Conservation (phyloP, 2,888 invertebrate species). For the Caenorhabditis uteleia region DNA sequence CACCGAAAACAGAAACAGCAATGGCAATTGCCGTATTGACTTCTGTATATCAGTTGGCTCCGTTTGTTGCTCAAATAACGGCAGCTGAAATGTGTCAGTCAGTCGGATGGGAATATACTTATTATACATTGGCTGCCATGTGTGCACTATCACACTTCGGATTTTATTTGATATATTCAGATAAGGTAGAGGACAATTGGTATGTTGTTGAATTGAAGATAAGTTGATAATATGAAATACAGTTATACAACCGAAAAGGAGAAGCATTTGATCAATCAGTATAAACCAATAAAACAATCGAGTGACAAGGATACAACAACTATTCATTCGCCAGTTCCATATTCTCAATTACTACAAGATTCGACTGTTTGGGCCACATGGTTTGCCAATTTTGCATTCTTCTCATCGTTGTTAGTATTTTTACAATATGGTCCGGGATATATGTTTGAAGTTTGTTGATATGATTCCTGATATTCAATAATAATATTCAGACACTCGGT, state of each 20-base stretch:
- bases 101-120: constrained; percentile 40
- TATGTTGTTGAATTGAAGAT: constrained; percentile 1
- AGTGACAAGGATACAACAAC: too few species aligned
- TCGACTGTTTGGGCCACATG: constrained; percentile 41
- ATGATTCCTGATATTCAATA: neutral
- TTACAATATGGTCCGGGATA: constrained; percentile 43
- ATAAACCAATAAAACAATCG: too few species aligned
- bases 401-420: constrained; percentile 38
- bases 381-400: constrained; percentile 41
- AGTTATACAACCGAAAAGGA: neutral
- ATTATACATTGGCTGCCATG: constrained; percentile 33
- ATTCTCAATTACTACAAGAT: constrained; percentile 25
- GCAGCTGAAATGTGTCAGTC: constrained; percentile 38
- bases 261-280: too few species aligned
- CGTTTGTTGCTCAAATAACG: constrained; percentile 32
- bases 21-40: constrained; percentile 41
- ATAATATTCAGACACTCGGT: constrained; percentile 26
- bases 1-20: constrained; percentile 34
- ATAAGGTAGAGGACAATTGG: constrained; percentile 23
- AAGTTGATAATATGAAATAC: neutral
- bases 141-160: constrained; percentile 17
- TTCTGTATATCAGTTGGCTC: constrained; percentile 38
- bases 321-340: constrained; percentile 30
- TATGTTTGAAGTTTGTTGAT: constrained; percentile 22
- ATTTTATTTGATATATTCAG: constrained; percentile 32